phyloP scores from a whole-genome alignment of 23 tunicate species.

The Oikopleura albicans region DNA sequence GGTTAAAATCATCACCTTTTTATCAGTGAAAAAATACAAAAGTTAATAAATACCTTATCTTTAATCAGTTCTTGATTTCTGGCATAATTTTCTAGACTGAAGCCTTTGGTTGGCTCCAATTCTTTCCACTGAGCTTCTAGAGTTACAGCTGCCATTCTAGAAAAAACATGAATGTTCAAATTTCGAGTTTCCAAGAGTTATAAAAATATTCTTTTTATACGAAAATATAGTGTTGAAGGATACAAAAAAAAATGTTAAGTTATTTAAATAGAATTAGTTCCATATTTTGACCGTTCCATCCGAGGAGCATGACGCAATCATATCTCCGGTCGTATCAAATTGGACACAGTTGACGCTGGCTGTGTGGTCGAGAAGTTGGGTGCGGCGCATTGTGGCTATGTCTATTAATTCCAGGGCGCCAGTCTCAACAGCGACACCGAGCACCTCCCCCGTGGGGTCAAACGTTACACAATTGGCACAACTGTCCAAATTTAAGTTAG shows the following conservation, averaged over 20 bases:
- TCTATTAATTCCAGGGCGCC: background rate
- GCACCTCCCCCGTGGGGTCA: background rate
- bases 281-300: constrained; percentile 80
- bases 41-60: background rate
- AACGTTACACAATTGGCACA: background rate
- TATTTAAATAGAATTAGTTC: constrained; percentile 20
- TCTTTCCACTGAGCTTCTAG: background rate
- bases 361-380: background rate
- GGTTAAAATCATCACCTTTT: too few species aligned
- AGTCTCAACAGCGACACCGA: background rate
- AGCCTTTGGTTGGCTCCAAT: background rate
- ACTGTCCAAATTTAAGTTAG: background rate
- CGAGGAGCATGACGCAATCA: constrained; percentile 74
- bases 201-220: too few species aligned
- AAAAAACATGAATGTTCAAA: background rate
- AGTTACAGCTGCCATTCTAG: background rate
- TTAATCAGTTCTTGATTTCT: background rate
- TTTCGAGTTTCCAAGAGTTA: too few species aligned
- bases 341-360: background rate
- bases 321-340: constrained; percentile 42
- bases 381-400: background rate
- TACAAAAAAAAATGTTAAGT: background rate
- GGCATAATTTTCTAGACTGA: background rate
- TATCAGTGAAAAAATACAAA: too few species aligned
- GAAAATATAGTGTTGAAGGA: background rate